A percentile compares a stretch with the other conserved stretches of the same genome.
phyloP scores from a whole-genome alignment of 2,797 vertebrate genomes.

The Simalia tracyae region DNA sequence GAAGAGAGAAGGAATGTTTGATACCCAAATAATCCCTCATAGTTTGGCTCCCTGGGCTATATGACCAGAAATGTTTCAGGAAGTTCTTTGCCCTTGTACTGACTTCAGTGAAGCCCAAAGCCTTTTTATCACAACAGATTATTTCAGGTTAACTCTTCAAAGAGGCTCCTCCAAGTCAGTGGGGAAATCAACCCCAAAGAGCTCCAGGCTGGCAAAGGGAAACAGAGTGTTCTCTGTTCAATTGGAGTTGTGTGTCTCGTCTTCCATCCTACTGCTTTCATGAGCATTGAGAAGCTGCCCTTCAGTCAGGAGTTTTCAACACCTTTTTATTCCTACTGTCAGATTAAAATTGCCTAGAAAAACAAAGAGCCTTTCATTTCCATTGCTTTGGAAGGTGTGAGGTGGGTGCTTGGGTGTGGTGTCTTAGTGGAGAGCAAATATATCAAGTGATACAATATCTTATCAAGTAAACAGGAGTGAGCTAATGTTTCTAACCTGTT shows the following conservation, averaged over 20 bases:
- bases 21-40: neutral
- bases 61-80: neutral
- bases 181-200: constrained; percentile 18
- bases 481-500: neutral
- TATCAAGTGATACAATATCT: neutral
- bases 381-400: neutral
- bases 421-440: neutral
- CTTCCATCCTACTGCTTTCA: constrained; percentile 19
- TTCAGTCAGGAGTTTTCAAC: constrained; percentile 58
- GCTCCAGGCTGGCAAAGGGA: neutral
- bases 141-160: constrained; percentile 37
- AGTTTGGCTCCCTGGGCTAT: neutral
- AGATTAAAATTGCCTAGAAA: constrained; percentile 56
- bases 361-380: constrained; percentile 65
- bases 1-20: neutral
- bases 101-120: neutral
- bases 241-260: neutral
- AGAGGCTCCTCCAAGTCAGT: neutral
- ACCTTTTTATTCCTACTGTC: constrained; percentile 57
- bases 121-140: constrained; percentile 7
- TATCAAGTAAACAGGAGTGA: neutral
- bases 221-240: constrained; percentile 64
- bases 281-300: constrained; percentile 6
- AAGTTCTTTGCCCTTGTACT: neutral
- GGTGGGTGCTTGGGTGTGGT: neutral